phyloP scores from a whole-genome alignment of 2,888 invertebrate species.

The Phymatocera aterrima region DNA sequence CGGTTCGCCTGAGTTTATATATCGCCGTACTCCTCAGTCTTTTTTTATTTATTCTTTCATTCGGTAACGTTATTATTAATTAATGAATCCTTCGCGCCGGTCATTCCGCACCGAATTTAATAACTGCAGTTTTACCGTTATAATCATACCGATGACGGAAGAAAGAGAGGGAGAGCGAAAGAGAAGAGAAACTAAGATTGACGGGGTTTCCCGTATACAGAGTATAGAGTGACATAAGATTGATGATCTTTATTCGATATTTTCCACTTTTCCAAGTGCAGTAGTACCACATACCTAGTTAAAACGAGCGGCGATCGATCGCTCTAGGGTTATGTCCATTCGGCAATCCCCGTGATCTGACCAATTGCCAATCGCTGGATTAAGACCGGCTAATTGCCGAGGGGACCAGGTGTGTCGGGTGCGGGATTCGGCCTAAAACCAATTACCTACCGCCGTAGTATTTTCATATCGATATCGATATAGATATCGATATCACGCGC shows the following conservation, averaged over 20 bases:
- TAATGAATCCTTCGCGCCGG: neutral
- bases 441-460: neutral
- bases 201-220: too few species aligned
- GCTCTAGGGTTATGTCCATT: too few species aligned
- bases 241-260: too few species aligned
- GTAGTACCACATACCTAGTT: neutral
- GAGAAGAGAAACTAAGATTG: too few species aligned
- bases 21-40: neutral
- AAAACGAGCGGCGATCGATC: neutral
- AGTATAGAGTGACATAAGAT: too few species aligned
- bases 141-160: neutral
- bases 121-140: neutral
- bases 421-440: neutral
- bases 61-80: neutral
- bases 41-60: neutral
- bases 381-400: slow-evolving; percentile 12
- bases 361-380: neutral
- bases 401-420: slow-evolving; percentile 21
- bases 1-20: too few species aligned
- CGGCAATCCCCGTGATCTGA: neutral
- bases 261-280: neutral
- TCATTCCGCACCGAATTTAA: neutral
- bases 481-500: slow-evolving; percentile 8
- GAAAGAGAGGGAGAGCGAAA: neutral
- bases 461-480: too few species aligned